Evolutionary conservation across 2,888 invertebrate genomes (phyloP).

Genomic region (Drosophila meridionalis): DNA sequence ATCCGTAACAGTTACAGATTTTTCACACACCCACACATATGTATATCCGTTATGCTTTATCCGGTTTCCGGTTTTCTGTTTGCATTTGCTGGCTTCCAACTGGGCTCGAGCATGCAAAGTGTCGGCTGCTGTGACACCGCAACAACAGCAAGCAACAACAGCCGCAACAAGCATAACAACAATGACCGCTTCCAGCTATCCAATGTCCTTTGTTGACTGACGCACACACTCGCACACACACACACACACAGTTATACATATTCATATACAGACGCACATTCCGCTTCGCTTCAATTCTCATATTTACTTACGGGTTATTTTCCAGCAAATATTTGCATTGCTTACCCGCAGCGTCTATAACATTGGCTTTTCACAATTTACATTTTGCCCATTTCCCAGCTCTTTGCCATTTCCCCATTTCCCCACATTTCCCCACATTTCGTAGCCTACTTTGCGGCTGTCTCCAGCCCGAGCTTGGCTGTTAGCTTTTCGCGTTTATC

Average conservation of each 20-base stretch:
- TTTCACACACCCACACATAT: background rate
- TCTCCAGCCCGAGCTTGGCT: background rate
- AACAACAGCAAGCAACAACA: slow-evolving; percentile 18
- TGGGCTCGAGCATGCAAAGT: slow-evolving; percentile 43
- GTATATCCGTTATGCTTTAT: slow-evolving; percentile 48
- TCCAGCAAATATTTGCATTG: slow-evolving; percentile 65
- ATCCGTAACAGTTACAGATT: slow-evolving; percentile 44
- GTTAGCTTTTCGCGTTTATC: slow-evolving; percentile 27
- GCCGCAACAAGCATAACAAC: slow-evolving; percentile 29
- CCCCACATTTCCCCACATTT: background rate
- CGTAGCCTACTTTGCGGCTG: slow-evolving; percentile 34
- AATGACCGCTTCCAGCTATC: slow-evolving; percentile 42
- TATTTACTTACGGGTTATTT: slow-evolving; percentile 70
- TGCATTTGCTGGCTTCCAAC: slow-evolving; percentile 2
- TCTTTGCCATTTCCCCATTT: background rate
- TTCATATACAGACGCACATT: background rate
- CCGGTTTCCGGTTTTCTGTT: slow-evolving; percentile 42
- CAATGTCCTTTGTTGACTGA: slow-evolving; percentile 40
- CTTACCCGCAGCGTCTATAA: slow-evolving; percentile 41
- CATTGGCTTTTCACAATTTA: slow-evolving; percentile 54
- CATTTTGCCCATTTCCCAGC: slow-evolving; percentile 13
- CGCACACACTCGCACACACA: slow-evolving; percentile 15
- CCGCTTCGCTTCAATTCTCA: slow-evolving; percentile 50
- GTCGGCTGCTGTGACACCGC: slow-evolving; percentile 47
- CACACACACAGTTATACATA: slow-evolving; percentile 1